phyloP scores from a whole-genome alignment of 2,888 invertebrate genomes.

The Timema podura region DNA sequence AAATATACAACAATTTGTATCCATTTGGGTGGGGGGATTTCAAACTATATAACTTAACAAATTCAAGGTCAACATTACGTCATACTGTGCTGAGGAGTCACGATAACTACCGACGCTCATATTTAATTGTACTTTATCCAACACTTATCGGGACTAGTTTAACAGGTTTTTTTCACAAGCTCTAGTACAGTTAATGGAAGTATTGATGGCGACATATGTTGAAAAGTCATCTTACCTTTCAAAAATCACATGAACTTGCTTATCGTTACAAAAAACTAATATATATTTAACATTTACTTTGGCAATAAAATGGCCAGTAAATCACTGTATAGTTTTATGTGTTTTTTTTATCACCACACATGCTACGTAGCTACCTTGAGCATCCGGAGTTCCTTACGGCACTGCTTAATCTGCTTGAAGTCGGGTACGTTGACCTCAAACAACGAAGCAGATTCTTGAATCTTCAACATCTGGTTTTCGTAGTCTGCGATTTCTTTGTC shows the following conservation, averaged over 20 bases:
- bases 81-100: too few species aligned
- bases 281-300: not conserved
- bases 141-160: too few species aligned
- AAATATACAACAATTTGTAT: too few species aligned
- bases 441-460: constrained; percentile 84
- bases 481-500: constrained; percentile 72
- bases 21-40: too few species aligned
- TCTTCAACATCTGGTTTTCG: constrained; percentile 80
- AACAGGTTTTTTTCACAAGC: too few species aligned
- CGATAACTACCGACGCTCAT: too few species aligned
- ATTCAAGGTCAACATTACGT: too few species aligned
- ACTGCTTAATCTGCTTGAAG: constrained; percentile 87
- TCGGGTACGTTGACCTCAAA: constrained; percentile 95
- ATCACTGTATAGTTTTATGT: not conserved
- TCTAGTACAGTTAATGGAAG: too few species aligned
- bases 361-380: constrained; percentile 59
- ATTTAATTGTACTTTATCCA: too few species aligned
- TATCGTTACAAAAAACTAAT: not conserved
- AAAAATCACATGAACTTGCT: not conserved
- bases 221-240: too few species aligned
- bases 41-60: too few species aligned
- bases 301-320: not conserved
- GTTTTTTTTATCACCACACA: not conserved
- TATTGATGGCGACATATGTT: too few species aligned
- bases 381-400: constrained; percentile 84